These are phyloP conservation scores for Phalacrocorax brasilianus DNA, from an alignment of 2,113 vertebrate genomes.

Conservation along the genomic window DNA sequence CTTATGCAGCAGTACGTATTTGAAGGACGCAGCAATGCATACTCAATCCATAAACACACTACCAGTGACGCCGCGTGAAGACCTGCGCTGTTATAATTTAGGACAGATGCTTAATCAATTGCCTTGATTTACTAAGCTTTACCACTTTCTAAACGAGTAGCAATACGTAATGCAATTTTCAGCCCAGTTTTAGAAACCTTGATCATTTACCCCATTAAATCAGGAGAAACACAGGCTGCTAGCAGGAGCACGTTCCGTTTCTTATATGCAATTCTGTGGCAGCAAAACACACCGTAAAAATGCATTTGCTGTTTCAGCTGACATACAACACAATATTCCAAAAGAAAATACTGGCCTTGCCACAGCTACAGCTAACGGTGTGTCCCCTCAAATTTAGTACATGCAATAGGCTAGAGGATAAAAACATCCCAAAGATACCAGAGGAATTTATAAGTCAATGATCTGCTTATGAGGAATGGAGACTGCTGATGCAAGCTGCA, in stretches of 20 bases:
- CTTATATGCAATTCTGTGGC: conserved; percentile 18
- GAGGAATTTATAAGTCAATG: conserved; percentile 48
- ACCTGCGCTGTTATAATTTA: not conserved
- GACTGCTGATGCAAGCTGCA: conserved; percentile 50
- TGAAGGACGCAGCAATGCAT: not conserved
- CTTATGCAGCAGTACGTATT: not conserved
- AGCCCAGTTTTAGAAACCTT: not conserved
- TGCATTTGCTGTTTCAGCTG: conserved; percentile 7
- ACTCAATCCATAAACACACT: not conserved
- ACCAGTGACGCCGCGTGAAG: not conserved
- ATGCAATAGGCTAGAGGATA: not conserved
- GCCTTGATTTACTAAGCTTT: conserved; percentile 13
- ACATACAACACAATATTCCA: not conserved
- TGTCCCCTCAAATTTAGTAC: conserved; percentile 31
- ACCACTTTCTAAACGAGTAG: not conserved
- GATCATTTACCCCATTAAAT: conserved; percentile 34
- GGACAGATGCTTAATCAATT: conserved; percentile 27
- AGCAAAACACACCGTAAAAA: conserved; percentile 40
- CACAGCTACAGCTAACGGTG: not conserved
- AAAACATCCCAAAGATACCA: not conserved
- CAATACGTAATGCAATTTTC: not conserved
- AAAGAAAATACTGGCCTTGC: conserved; percentile 53
- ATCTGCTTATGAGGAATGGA: conserved; percentile 44
- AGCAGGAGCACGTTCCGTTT: not conserved
- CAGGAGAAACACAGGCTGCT: not conserved